phyloP scores from a whole-genome alignment of 2,797 vertebrate genomes.

The Labroides dimidiatus region DNA sequence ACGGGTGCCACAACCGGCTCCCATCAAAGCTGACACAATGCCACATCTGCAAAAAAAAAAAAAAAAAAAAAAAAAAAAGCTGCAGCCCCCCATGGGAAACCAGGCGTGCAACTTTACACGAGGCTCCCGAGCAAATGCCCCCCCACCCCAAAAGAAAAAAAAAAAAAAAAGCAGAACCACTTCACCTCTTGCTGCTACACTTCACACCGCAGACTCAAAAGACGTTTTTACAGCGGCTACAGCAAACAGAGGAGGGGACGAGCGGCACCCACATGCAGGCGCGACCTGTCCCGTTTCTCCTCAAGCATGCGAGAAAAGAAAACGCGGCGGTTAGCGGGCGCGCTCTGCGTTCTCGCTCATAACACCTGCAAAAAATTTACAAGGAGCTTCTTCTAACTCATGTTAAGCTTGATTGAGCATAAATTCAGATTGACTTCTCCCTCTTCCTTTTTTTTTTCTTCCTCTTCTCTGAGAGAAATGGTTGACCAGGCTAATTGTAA shows the following conservation, averaged over 20 bases:
- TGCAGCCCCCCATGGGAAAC: constrained; percentile 35
- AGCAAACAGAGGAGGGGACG: constrained; percentile 66
- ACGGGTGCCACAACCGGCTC: constrained; percentile 76
- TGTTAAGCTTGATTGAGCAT: constrained; percentile 28
- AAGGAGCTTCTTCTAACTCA: constrained; percentile 19
- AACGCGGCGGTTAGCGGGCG: constrained; percentile 44
- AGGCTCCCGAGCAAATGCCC: constrained; percentile 63
- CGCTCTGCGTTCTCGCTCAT: constrained; percentile 38
- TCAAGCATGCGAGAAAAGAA: constrained; percentile 72
- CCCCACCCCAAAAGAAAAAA: constrained; percentile 48
- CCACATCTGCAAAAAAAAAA: constrained; percentile 63
- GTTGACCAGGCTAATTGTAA: constrained; percentile 68
- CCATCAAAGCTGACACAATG: constrained; percentile 76
- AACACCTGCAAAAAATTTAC: constrained; percentile 25
- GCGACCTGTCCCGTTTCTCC: constrained; percentile 61
- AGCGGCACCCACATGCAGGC: constrained; percentile 59
- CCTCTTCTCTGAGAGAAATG: constrained; percentile 37
- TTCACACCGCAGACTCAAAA: constrained; percentile 70
- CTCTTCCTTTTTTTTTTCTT: constrained; percentile 2
- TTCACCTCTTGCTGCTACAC: constrained; percentile 69
- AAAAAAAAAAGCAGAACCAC: constrained; percentile 39
- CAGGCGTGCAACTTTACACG: constrained; percentile 56
- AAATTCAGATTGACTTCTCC: constrained; percentile 33
- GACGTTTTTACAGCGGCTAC: constrained; percentile 71
- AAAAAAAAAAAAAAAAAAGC: constrained; percentile 38